phyloP scores from a whole-genome alignment of 2,888 invertebrate genomes.

The Ferdinandea cuprea region DNA sequence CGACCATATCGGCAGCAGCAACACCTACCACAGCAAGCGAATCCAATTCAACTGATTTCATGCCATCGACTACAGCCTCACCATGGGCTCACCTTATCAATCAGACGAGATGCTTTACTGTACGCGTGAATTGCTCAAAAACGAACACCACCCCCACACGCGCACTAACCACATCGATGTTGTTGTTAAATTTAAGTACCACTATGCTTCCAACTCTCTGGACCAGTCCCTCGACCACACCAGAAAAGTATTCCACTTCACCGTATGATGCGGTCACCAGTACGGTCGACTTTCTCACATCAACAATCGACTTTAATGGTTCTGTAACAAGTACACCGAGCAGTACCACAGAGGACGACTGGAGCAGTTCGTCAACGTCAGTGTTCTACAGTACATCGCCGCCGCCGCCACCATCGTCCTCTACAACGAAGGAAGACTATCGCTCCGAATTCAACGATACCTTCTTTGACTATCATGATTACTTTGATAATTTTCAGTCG shows the following conservation, averaged over 20 bases:
- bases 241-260: conserved; percentile 39
- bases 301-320: conserved; percentile 78
- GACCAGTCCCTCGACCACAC: conserved; percentile 60
- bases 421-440: conserved; percentile 75
- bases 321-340: conserved; percentile 51
- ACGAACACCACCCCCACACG: conserved; percentile 76
- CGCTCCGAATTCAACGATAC: conserved; percentile 78
- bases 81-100: conserved; percentile 43
- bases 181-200: conserved; percentile 82
- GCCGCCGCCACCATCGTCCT: conserved; percentile 58
- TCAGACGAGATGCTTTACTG: conserved; percentile 80
- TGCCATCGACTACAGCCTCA: conserved; percentile 23
- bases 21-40: conserved; percentile 70
- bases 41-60: conserved; percentile 44
- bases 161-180: conserved; percentile 81
- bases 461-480: conserved; percentile 80
- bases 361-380: conserved; percentile 75
- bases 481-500: conserved; percentile 78
- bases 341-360: conserved; percentile 61
- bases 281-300: conserved; percentile 76
- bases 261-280: conserved; percentile 72
- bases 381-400: conserved; percentile 76
- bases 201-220: conserved; percentile 76
- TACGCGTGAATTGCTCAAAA: conserved; percentile 80
- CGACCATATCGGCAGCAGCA: conserved; percentile 73